Conservation (phyloP, 1,140 invertebrate genomes). For the Geopemphigus sp. region DNA sequence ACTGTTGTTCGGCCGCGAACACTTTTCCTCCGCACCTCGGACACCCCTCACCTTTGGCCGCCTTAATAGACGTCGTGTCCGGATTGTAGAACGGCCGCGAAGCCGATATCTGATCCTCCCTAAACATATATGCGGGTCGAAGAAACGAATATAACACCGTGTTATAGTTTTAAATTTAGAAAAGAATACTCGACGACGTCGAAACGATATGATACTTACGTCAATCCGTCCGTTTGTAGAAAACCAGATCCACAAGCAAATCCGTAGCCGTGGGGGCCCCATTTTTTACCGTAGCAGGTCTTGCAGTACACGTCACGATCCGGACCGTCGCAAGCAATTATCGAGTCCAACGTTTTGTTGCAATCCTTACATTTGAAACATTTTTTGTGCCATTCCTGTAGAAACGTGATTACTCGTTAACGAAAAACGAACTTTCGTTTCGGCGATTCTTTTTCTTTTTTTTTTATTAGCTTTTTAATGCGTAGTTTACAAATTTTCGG, state of each 20-base stretch:
- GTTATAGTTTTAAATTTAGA: no score
- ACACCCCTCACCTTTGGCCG: constrained; percentile 82
- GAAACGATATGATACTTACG: constrained; percentile 61
- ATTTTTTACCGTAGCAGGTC: constrained; percentile 88
- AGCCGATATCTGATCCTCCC: constrained; percentile 77
- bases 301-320: constrained; percentile 90
- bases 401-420: no score
- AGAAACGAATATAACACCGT: no score
- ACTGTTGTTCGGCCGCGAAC: constrained; percentile 89
- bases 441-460: no score
- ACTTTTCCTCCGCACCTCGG: constrained; percentile 89
- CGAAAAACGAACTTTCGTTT: no score
- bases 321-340: constrained; percentile 87
- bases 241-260: constrained; percentile 93
- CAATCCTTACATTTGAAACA: constrained; percentile 97
- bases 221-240: constrained; percentile 81
- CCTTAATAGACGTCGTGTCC: constrained; percentile 84
- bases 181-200: no score
- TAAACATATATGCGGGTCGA: constrained; percentile 53
- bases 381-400: constrained; percentile 92
- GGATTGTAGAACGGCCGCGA: constrained; percentile 75
- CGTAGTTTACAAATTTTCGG: no score
- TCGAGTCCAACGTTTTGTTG: constrained; percentile 87
- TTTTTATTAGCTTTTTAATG: no score
- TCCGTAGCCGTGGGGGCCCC: constrained; percentile 91